Percentiles rank a stretch among this genome's conserved stretches.
Conservation (phyloP, 2,888 invertebrate species). For the Mesorhabditis sp. region DNA sequence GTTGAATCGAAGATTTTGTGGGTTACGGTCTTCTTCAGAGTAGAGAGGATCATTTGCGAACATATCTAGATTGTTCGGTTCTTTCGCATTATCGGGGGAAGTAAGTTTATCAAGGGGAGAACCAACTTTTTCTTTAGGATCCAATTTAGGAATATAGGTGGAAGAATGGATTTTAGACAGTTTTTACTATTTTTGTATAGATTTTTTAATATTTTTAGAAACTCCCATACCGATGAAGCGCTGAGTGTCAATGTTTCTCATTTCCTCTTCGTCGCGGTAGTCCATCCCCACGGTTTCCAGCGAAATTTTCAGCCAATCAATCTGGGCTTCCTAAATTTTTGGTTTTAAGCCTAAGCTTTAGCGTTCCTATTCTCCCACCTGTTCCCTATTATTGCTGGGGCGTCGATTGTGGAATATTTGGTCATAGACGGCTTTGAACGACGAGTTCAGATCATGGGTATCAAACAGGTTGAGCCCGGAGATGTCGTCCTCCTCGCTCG, state of each 20-base stretch:
- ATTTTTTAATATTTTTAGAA: no score
- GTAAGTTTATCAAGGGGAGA: no score
- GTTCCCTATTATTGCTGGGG: conserved; percentile 13
- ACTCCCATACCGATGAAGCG: conserved; percentile 23
- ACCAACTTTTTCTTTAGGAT: no score
- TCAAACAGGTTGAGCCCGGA: conserved; percentile 30
- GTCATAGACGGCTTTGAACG: conserved; percentile 38
- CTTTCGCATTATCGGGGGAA: no score
- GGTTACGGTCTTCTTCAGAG: no score
- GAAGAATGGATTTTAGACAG: no score
- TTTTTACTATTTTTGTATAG: no score
- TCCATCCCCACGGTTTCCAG: conserved; percentile 39
- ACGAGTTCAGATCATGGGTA: conserved; percentile 34
- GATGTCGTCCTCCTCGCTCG: conserved; percentile 20
- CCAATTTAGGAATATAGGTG: no score
- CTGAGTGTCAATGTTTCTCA: conserved; percentile 25
- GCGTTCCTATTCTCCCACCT: conserved; percentile 13
- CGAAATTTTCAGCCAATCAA: conserved; percentile 39
- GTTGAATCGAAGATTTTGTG: no score
- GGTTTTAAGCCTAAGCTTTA: background rate
- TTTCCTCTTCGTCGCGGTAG: conserved; percentile 31
- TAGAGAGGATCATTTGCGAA: no score
- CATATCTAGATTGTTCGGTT: no score
- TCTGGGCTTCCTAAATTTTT: conserved; percentile 29
- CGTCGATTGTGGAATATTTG: conserved; percentile 31